phyloP scores from a whole-genome alignment of 1,140 invertebrate genomes.

The Wiebesia pumilae region DNA sequence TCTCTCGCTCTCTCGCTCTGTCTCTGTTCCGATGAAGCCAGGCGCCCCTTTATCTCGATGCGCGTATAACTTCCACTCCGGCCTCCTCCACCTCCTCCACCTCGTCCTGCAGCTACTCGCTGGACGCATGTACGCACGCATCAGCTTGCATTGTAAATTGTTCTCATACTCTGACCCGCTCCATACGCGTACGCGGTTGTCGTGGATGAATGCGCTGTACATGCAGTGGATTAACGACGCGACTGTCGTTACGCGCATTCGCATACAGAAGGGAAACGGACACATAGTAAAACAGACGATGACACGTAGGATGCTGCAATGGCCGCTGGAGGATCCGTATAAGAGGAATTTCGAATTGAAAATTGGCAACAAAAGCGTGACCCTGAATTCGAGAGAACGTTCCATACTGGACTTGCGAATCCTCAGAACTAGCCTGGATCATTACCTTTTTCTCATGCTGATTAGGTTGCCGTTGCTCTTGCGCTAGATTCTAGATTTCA shows the following conservation, averaged over 20 bases:
- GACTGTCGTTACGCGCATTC: not conserved
- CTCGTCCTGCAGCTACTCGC: conserved; percentile 2
- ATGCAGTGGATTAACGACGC: conserved; percentile 39
- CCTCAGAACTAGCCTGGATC: no score
- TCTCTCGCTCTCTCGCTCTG: not conserved
- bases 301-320: not conserved
- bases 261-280: not conserved
- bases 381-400: no score
- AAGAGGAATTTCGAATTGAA: no score
- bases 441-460: no score
- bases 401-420: no score
- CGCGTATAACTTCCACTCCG: conserved; percentile 27
- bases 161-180: conserved; percentile 57
- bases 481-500: no score
- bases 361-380: no score
- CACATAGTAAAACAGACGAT: not conserved
- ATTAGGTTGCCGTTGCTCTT: no score
- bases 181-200: conserved; percentile 46
- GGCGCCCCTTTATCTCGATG: conserved; percentile 40
- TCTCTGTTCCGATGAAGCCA: not conserved
- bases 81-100: conserved; percentile 50
- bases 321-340: no score
- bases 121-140: not conserved
- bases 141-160: conserved; percentile 59
- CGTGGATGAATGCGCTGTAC: not conserved